Percentiles rank a stretch among this genome's conserved stretches.
Conservation (phyloP, 2,888 invertebrate species). For the Erebia palarica region DNA sequence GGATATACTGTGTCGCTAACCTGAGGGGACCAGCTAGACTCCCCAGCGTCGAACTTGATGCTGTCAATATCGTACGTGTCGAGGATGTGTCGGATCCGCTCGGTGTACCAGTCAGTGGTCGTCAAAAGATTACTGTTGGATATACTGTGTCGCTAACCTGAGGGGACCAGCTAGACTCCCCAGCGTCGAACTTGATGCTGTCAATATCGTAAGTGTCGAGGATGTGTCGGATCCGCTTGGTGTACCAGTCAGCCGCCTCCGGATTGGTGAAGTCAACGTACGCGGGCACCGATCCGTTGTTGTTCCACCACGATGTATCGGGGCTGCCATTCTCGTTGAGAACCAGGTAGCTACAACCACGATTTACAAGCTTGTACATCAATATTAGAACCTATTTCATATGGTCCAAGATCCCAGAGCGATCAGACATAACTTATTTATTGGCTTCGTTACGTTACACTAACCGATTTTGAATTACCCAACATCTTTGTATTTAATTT, state of each 20-base stretch:
- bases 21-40: slow-evolving; percentile 86
- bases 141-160: slow-evolving; percentile 59
- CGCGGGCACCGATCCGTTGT: slow-evolving; percentile 78
- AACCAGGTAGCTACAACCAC: slow-evolving; percentile 72
- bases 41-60: slow-evolving; percentile 93
- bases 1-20: slow-evolving; percentile 48
- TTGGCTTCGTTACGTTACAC: too few species aligned
- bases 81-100: slow-evolving; percentile 78
- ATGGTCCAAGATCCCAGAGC: too few species aligned
- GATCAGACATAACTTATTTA: too few species aligned
- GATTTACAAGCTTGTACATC: neutral
- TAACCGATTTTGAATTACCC: too few species aligned
- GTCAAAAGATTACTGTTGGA: too few species aligned
- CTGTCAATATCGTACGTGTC: slow-evolving; percentile 86
- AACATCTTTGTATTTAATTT: too few species aligned
- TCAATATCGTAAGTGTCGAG: slow-evolving; percentile 85
- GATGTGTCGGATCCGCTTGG: slow-evolving; percentile 75
- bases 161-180: slow-evolving; percentile 87
- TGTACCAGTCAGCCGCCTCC: slow-evolving; percentile 84
- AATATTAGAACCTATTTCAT: too few species aligned
- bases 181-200: slow-evolving; percentile 92
- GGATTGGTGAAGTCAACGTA: slow-evolving; percentile 89
- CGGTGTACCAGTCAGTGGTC: slow-evolving; percentile 83
- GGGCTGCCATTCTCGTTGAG: slow-evolving; percentile 76
- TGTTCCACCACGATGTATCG: slow-evolving; percentile 80